Evolutionary conservation across 1,140 invertebrate species (phyloP).

Genomic region (Drosophila insularis): DNA sequence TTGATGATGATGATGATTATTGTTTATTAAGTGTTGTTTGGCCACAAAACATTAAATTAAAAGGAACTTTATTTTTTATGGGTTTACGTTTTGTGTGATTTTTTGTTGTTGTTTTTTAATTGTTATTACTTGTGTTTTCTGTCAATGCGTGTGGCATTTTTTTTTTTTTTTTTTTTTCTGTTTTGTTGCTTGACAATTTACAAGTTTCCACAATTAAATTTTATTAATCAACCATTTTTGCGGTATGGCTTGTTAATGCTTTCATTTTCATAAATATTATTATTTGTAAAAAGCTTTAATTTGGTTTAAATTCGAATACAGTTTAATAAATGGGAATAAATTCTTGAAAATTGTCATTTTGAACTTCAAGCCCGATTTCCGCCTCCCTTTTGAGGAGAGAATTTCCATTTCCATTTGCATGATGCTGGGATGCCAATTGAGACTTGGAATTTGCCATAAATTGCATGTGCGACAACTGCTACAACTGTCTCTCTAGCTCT

Average conservation of each 20-base stretch:
- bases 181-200: slow-evolving; percentile 31
- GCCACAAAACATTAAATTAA: slow-evolving; percentile 65
- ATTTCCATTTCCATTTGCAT: slow-evolving; percentile 63
- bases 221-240: slow-evolving; percentile 23
- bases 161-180: slow-evolving; percentile 1
- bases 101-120: slow-evolving; percentile 30
- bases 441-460: slow-evolving; percentile 77
- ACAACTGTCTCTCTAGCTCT: slow-evolving; percentile 40
- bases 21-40: slow-evolving; percentile 80
- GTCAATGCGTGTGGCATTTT: slow-evolving; percentile 38
- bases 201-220: slow-evolving; percentile 21
- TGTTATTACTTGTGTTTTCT: slow-evolving; percentile 21
- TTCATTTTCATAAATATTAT: slow-evolving; percentile 24
- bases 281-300: neutral
- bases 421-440: slow-evolving; percentile 58
- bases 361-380: slow-evolving; percentile 15
- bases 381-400: neutral
- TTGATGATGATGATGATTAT: slow-evolving; percentile 54
- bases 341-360: neutral
- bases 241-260: slow-evolving; percentile 5
- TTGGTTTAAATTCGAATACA: too few relatives aligned
- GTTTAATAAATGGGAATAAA: neutral
- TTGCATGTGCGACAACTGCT: slow-evolving; percentile 74
- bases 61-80: slow-evolving; percentile 70
- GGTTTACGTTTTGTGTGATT: slow-evolving; percentile 56